These are phyloP conservation scores for Erethizon dorsatum DNA, from an alignment of 2,797 vertebrate species.

Conservation along the genomic window DNA sequence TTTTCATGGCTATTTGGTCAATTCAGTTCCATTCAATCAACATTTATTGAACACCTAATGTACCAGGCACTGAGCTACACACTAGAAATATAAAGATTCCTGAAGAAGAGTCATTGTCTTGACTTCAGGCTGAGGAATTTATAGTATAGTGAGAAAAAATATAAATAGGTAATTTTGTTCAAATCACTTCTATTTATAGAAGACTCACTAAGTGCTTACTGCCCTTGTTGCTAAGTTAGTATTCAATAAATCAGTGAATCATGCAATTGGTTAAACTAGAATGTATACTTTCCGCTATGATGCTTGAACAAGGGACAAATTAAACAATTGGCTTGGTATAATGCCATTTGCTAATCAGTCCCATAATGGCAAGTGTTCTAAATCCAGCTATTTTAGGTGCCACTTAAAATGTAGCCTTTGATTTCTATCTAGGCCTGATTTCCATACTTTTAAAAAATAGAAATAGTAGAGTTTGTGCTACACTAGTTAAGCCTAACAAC, in stretches of 20 bases:
- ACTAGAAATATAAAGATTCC: background rate
- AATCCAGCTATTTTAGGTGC: background rate
- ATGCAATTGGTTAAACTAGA: background rate
- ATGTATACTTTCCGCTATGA: background rate
- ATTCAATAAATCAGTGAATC: background rate
- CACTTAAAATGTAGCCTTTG: background rate
- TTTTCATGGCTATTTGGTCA: background rate
- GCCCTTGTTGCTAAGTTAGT: background rate
- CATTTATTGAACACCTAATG: background rate
- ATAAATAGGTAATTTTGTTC: background rate
- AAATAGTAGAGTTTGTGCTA: background rate
- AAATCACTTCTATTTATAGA: background rate
- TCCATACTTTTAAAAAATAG: background rate
- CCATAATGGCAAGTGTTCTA: background rate
- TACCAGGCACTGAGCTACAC: background rate
- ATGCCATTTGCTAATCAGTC: background rate
- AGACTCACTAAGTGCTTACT: background rate
- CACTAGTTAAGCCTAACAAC: background rate
- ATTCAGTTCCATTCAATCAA: slow-evolving; percentile 7
- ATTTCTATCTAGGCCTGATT: background rate
- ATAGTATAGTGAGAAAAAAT: background rate
- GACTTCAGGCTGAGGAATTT: background rate
- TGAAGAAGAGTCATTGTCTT: background rate
- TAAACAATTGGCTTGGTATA: background rate
- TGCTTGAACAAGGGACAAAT: background rate